Conservation (phyloP, 1,140 invertebrate genomes). For the Scaptomyza graminum region DNA sequence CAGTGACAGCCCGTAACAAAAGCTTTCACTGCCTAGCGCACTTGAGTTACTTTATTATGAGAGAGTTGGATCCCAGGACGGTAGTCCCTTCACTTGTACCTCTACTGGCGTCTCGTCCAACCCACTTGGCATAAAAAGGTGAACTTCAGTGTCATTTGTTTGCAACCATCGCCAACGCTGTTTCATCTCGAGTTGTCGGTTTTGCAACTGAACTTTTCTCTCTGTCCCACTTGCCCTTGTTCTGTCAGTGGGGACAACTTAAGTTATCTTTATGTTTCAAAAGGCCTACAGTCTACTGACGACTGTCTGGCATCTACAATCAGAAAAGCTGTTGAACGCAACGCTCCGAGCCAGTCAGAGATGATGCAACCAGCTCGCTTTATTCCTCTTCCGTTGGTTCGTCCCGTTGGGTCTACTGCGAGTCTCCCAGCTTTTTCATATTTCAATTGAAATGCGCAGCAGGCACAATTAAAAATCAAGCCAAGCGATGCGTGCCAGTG, state of each 20-base stretch:
- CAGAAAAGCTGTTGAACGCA: constrained; percentile 61
- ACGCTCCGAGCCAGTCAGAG: background rate
- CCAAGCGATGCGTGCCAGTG: constrained; percentile 59
- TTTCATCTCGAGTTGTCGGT: constrained; percentile 29
- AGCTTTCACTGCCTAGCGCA: constrained; percentile 51
- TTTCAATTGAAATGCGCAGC: constrained; percentile 64
- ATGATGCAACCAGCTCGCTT: background rate
- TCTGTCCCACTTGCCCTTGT: background rate
- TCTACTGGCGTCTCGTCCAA: background rate
- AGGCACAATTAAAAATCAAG: constrained; percentile 66
- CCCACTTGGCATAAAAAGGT: constrained; percentile 55
- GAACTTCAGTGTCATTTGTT: constrained; percentile 67
- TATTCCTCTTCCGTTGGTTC: constrained; percentile 17
- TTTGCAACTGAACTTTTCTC: constrained; percentile 49
- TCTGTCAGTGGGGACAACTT: constrained; percentile 50
- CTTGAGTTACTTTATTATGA: constrained; percentile 63
- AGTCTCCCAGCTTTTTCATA: constrained; percentile 45
- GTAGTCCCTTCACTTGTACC: background rate
- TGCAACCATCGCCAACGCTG: constrained; percentile 27
- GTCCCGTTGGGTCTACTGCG: constrained; percentile 27
- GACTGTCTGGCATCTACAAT: constrained; percentile 39
- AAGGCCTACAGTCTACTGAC: constrained; percentile 49
- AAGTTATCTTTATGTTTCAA: constrained; percentile 68
- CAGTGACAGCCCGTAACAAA: constrained; percentile 48
- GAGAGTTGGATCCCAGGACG: constrained; percentile 41